Evolutionary conservation across 1,140 invertebrate species (phyloP), one percentile per base, ranked within the genome.

Genomic region (Epicauta chinensis): DNA sequence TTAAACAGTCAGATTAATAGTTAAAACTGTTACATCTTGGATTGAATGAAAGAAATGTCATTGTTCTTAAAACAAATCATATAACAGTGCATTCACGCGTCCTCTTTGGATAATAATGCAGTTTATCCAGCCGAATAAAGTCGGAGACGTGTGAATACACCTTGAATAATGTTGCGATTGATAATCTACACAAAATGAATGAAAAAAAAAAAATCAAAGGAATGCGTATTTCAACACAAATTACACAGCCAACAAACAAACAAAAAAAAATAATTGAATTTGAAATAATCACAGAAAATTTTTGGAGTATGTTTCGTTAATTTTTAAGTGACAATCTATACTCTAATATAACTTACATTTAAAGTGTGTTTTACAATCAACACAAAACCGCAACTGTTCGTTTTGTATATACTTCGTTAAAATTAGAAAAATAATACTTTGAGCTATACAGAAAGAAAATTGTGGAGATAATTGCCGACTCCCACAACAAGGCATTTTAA

Each of bases 341-440:
- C 11, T 47, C n/a, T 47, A 48, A 32, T 12, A 51, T 51, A 39
- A 40, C 12, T 40, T 41, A 32, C 35, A 40, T 23, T 23, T 38
- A 13, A 38, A 15, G 13, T 15, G 9, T 38, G 16, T 13, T 38
- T 10, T 38, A 10, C 16, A 15, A 38, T 15, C 14, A 38, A 38
- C 14, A 38, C 16, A 38, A 38, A 38, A 15, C 7, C 23, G 23
- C 23, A 23, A 23, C 23, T 23, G 23, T 23, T 23, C 23, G 23
- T 23, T 23, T 2, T 23, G 4, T 23, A n/a, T n/a, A n/a, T 23
- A 7, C 7, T 23, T 23, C 23, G 4, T 23, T 45, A 17, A 14
- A 47, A 47, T 29, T 38, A 47, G 11, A 47, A 47, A 47, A 47
- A 47, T 47, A 47, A 47, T 47, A 47, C 45, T 47, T 47, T 47